Conservation (phyloP, 2,888 invertebrate genomes). For the Himalopsyche kuldschensis region DNA sequence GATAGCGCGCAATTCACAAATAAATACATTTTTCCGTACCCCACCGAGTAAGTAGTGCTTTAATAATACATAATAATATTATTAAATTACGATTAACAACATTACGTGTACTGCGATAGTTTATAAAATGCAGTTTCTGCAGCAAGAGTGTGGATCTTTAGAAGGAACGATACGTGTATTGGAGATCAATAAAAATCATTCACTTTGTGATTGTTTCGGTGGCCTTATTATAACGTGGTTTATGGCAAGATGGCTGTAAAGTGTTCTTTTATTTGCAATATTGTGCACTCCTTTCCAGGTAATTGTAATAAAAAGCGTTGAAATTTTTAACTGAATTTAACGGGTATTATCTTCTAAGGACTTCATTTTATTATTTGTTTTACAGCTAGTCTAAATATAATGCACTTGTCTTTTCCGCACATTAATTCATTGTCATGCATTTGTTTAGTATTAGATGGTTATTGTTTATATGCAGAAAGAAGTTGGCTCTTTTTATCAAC, state of each 20-base stretch:
- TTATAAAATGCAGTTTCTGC: no score
- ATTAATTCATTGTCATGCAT: no score
- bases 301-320: not conserved
- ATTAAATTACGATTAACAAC: no score
- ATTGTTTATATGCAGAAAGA: no score
- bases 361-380: not conserved
- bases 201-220: not conserved
- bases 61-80: no score
- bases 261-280: not conserved
- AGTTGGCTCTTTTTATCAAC: no score
- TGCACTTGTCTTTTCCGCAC: no score
- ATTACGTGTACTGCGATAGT: no score
- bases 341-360: not conserved
- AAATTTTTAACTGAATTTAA: not conserved
- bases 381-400: not conserved
- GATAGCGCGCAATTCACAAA: no score
- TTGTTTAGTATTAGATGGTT: no score
- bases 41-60: no score
- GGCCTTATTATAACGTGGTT: conserved; percentile 3
- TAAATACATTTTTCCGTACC: no score
- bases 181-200: not conserved
- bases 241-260: not conserved
- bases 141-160: not conserved
- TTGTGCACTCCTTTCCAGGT: not conserved
- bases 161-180: conserved; percentile 19